Base-by-base conservation (phyloP, 2,888 invertebrate species). In the Sesia bembeciformis region DNA sequence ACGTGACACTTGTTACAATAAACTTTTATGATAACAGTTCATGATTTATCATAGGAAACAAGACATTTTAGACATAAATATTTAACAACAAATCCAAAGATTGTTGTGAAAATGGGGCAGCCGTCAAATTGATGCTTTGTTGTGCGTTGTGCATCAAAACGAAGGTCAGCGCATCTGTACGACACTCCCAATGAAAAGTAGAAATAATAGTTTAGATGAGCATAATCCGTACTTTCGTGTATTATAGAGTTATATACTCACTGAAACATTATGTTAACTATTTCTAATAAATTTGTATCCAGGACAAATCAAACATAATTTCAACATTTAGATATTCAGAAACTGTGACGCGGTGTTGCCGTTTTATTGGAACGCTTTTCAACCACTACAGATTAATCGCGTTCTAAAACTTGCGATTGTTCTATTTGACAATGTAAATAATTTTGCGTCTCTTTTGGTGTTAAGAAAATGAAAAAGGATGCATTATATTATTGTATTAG, bases 41-140 rank as follows among this genome's bases (percentile, higher is more conserved):
- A 56, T 51, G 58, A 64, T 69, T 62, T 65, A 71, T 60, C 67
- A 62, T 62, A 64, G 62, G 60, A 63, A 62, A 23, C 23, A 52
- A 64, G 58, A 62, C 59, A 63, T 70, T 74, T 67, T 69, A 70
- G 65, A 63, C 69, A 65, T 64, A 67, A 66, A 63, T 65, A 69
- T 71, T 67, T 72, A 74, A 71, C 70, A 76, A 72, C 62, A 68
- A 71, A 75, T 78, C 74, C 63, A 72, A 77, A 78, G 79, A 85
- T 84, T 90, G 89, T 90, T 88, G 84, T 88, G 88, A 85, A 90
- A 89, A 89, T 90, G 85, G 90, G 89, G 87, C 90, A 90, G 87
- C 87, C 89, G 90, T 90, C 90, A 90, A 88, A 88, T 89, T 90
- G 90, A 90, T 90, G 90, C 90, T 90, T 90, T 90, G 90, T 90